Conservation (phyloP, 2,888 invertebrate species). For the Aleiodes alternator region DNA sequence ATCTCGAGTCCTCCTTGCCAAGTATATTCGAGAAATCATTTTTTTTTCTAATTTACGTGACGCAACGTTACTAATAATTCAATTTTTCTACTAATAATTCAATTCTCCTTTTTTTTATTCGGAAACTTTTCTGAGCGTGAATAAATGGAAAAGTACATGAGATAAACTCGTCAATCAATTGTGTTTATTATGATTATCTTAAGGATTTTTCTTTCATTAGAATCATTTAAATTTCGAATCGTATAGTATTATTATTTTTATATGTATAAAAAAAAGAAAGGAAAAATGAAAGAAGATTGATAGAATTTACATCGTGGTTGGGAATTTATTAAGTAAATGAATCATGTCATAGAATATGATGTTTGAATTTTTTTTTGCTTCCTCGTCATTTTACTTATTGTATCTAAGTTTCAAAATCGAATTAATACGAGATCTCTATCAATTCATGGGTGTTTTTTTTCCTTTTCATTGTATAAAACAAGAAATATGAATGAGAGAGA, state of each 20-base stretch:
- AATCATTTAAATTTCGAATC: slow-evolving; percentile 55
- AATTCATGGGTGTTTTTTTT: slow-evolving; percentile 35
- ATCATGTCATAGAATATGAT: slow-evolving; percentile 15
- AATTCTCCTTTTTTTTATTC: slow-evolving; percentile 20
- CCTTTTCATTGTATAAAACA: slow-evolving; percentile 30
- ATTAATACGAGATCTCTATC: slow-evolving; percentile 10
- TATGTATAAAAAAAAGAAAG: slow-evolving; percentile 54
- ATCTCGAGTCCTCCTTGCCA: slow-evolving; percentile 41
- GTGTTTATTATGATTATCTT: slow-evolving; percentile 29
- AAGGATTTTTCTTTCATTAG: slow-evolving; percentile 11
- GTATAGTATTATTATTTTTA: slow-evolving; percentile 70
- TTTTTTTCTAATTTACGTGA: slow-evolving; percentile 32
- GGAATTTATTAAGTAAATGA: slow-evolving; percentile 25
- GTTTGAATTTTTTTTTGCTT: not conserved
- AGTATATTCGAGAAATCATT: slow-evolving; percentile 16
- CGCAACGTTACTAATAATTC: slow-evolving; percentile 22
- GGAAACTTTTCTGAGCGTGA: not conserved
- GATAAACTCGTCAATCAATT: slow-evolving; percentile 17
- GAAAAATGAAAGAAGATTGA: slow-evolving; percentile 34
- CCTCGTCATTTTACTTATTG: not conserved
- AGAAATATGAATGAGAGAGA: slow-evolving; percentile 34
- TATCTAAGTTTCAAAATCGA: slow-evolving; percentile 39
- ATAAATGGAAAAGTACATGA: slow-evolving; percentile 16
- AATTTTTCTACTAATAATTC: slow-evolving; percentile 18
- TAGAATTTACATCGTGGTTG: slow-evolving; percentile 39